Percentiles rank a stretch among this genome's conserved stretches.
Conservation (phyloP, 2,797 vertebrate species). For the Spea hammondii region DNA sequence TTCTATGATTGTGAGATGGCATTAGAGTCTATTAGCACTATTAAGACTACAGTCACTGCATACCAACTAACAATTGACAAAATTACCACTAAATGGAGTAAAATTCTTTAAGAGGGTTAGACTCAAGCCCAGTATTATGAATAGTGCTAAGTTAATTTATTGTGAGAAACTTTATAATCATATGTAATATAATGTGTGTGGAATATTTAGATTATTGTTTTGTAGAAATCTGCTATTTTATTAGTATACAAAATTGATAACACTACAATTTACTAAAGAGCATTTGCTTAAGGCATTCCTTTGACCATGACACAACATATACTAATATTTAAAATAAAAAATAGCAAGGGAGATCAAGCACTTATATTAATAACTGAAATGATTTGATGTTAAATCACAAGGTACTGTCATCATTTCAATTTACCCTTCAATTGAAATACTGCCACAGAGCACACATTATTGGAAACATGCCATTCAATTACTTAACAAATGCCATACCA, state of each 20-base stretch:
- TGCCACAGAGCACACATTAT: slow-evolving; percentile 3
- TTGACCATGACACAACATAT: slow-evolving; percentile 24
- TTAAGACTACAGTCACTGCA: too few species aligned
- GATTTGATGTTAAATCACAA: slow-evolving; percentile 29
- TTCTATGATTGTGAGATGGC: too few species aligned
- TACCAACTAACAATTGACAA: too few species aligned
- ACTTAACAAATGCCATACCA: slow-evolving; percentile 37
- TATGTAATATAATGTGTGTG: not conserved
- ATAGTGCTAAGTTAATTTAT: too few species aligned
- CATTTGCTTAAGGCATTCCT: slow-evolving; percentile 10
- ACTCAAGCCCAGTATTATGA: too few species aligned
- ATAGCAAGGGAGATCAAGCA: not conserved
- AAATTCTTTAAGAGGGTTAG: too few species aligned
- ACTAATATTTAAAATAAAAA: not conserved
- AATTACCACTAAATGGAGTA: too few species aligned
- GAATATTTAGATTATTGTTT: not conserved
- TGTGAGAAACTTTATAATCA: not conserved
- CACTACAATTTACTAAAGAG: slow-evolving; percentile 17
- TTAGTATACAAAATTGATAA: slow-evolving; percentile 6
- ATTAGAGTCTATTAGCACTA: too few species aligned
- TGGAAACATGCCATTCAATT: slow-evolving; percentile 39
- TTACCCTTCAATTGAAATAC: slow-evolving; percentile 34
- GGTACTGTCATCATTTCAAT: slow-evolving; percentile 28
- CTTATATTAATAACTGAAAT: slow-evolving; percentile 30
- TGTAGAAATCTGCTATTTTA: slow-evolving; percentile 1